Base-by-base conservation (phyloP, 2,797 vertebrate species). In the Galagoides demidoff region DNA sequence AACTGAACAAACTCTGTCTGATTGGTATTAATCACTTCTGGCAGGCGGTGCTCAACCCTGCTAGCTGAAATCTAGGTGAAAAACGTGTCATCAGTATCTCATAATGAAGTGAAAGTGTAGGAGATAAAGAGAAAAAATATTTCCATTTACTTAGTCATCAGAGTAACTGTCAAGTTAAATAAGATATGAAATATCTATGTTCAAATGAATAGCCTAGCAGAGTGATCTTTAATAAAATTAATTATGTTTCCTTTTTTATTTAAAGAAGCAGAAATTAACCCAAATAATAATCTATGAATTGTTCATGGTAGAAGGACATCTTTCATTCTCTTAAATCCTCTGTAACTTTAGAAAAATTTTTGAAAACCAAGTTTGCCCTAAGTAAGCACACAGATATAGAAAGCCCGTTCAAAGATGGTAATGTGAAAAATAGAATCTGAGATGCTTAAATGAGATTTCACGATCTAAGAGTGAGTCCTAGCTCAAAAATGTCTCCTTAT, bases 11-110 rank as follows among this genome's bases (percentile, higher is more conserved):
- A 98, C 98, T 98, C 97, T 55, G 49, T 98, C 98, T 98, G 98
- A 99, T 98, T 98, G 97, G 96, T 98, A 98, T 98, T 98, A 98
- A 98, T 98, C 98, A 98, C 97, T 98, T 96, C 98, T 98, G 98
- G 98, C 98, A 98, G 98, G 98, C 86, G 68, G 96, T 97, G 96
- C 97, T 98, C 97, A 97, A 98, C 94, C 95, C 96, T 98, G 97
- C 98, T 98, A 97, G 96, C 97, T 98, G 96, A 96, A 98, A 96
- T 98, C 96, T 98, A 97, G 92, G 97, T 97, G 97, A 98, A 97
- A 97, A 98, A 94, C 97, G 98, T 98, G 98, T 98, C 97, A 98
- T 98, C 98, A 97, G 97, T 97, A 98, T 97, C 98, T 98, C 96
- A 97, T 98, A 98, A 98, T 98, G 96, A 98, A 98, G 97, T 94